Base-by-base conservation (phyloP, 2,113 vertebrate genomes). In the Semnornis frantzii region DNA sequence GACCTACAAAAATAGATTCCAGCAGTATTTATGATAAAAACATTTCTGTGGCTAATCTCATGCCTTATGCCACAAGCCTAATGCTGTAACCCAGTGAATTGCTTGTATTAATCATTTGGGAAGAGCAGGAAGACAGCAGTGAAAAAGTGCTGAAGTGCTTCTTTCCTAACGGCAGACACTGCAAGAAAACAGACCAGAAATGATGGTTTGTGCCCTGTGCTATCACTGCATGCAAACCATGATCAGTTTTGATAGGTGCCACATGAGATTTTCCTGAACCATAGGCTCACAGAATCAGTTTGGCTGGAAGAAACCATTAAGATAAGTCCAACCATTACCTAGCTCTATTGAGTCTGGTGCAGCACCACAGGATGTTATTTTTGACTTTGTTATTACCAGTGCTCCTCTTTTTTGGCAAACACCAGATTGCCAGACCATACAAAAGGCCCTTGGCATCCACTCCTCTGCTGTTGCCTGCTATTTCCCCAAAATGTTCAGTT, bases 191-290 rank as follows among this genome's bases (percentile, higher is more conserved):
- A 68, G 71, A 78, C 5, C 34, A 73, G 59, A 77, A 63, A 71
- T 5, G 0, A 81, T 30, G 0, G 0, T 24, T 89, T 66, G 24
- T n/a, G 12, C n/a, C n/a, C 63, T 34, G 19, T 4, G 2, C 3
- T 33, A 57, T 59, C 30, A 54, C 18, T 54, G 15, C 70, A 9
- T 55, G 71, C 62, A 77, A 46, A 33, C 52, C 19, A 7, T 5
- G 15, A 33, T 6, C 30, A 52, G 20, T 71, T 92, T 60, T 52
- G 42, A 81, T 54, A 83, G 24, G 59, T 31, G 63, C 27, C 34
- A 28, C 58, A 31, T 24, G 9, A 4, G 3, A 69, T 65, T 50
- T 24, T 72, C 13, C 50, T 52, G 50, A 52, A 52, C 23, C 48
- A 50, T 50, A 23, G 10, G 12, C 23, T 52, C 50, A 52, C 50